A percentile compares a stretch with the other conserved stretches of the same genome.
phyloP scores from a whole-genome alignment of 2,888 invertebrate species.

The Merodon equestris region DNA sequence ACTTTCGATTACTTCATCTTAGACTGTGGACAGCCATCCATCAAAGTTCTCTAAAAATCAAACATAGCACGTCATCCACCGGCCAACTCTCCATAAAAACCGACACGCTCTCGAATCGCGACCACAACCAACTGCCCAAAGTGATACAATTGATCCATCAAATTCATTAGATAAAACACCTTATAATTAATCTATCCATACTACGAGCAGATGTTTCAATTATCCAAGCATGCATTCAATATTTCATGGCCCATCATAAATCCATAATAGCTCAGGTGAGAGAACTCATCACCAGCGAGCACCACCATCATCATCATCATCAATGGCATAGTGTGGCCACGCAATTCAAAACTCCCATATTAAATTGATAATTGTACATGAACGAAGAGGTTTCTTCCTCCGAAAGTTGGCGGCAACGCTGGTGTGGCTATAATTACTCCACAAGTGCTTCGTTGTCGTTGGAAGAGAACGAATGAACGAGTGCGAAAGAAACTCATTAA shows the following conservation, averaged over 20 bases:
- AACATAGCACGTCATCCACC: constrained; percentile 32
- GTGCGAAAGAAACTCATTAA: constrained; percentile 50
- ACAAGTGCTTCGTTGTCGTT: constrained; percentile 28
- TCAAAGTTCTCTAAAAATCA: constrained; percentile 24
- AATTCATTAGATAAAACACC: constrained; percentile 63
- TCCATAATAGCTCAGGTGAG: constrained; percentile 53
- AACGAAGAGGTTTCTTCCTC: constrained; percentile 55
- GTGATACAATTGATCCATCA: constrained; percentile 67
- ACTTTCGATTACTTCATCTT: too few species aligned
- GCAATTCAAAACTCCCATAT: constrained; percentile 47
- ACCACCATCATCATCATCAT: constrained; percentile 16
- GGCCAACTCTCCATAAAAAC: not conserved
- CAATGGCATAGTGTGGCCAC: not conserved
- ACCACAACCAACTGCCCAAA: constrained; percentile 48
- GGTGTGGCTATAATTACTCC: constrained; percentile 47
- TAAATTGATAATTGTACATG: constrained; percentile 65
- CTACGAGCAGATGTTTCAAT: constrained; percentile 59
- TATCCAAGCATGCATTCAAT: constrained; percentile 63
- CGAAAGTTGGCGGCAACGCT: constrained; percentile 19
- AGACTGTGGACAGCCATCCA: constrained; percentile 14
- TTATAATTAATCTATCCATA: constrained; percentile 55
- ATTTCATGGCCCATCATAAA: constrained; percentile 52
- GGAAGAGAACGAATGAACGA: constrained; percentile 11
- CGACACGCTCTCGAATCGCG: too few species aligned
- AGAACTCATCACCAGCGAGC: constrained; percentile 43